Evolutionary conservation across 2,113 vertebrate species (phyloP), one percentile per base, ranked within the genome.

Genomic region (zebrafish (Danio rerio)): DNA sequence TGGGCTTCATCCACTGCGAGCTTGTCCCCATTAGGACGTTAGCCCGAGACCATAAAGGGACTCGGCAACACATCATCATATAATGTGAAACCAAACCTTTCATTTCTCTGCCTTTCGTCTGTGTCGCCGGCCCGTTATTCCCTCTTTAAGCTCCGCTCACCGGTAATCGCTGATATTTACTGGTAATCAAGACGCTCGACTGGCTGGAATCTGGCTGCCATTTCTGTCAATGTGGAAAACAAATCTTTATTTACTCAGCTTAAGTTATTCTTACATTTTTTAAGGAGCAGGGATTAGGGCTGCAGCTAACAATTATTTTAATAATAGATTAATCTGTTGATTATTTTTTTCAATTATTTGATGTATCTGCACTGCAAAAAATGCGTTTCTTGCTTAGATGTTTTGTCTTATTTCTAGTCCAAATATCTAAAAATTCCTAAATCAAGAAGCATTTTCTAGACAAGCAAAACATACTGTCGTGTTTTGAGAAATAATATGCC

Each of bases 1-100:
- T 96, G 96, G 96, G 96, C 95, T 96, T 96, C 95, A 97, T 98
- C 98, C 98, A 97, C 97, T 98, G 95, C 94, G 96, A 98, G 96
- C 95, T 97, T 95, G 96, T 98, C 96, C 97, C 97, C 96, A 98
- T 99, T 98, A 98, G 97, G 96, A 96, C 96, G 96, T 97, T 95
- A 96, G 96, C 94, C 95, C 94, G 91, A 94, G 95, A 96, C 95
- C 95, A 96, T 96, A 95, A 96, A 96, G 94, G 93, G 95, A 96
- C 95, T 96, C 93, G 95, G 95, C 96, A 96, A 96, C 96, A 96
- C 95, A 96, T 96, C 96, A 96, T 97, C 93, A 96, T 97, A 97
- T 95, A 96, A 96, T 95, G 91, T 93, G 84, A 95, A 96, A 97
- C 96, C 94, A 96, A 96, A 95, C 94, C 94, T 95, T 96, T 96